These are phyloP conservation scores for Plectropomus leopardus DNA, from an alignment of 2,113 vertebrate species.

Conservation along the genomic window DNA sequence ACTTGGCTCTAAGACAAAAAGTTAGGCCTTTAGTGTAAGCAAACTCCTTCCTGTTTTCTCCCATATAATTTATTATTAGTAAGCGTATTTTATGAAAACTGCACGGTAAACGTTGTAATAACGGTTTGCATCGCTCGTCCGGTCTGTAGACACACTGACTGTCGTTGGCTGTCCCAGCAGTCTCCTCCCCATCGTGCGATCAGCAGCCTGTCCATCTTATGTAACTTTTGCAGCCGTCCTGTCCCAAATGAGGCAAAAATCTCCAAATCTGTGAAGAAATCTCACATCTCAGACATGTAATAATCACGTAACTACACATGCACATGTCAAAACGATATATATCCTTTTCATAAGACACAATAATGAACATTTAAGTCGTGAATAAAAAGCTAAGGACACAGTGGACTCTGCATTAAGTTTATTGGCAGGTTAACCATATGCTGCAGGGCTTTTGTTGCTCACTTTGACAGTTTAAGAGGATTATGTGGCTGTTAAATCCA, in stretches of 20 bases:
- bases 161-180: neutral
- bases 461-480: constrained; percentile 5
- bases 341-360: too few species aligned
- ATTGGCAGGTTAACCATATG: neutral
- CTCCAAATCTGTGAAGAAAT: neutral
- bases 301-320: neutral
- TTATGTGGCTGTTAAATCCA: neutral
- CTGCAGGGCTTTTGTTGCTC: neutral
- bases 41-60: constrained; percentile 10
- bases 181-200: constrained; percentile 34
- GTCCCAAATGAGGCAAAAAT: neutral
- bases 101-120: neutral
- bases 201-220: neutral
- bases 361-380: neutral
- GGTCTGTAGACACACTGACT: neutral
- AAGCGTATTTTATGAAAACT: neutral
- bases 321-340: neutral
- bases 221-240: constrained; percentile 28
- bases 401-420: neutral
- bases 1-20: neutral
- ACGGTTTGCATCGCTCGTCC: neutral
- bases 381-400: neutral
- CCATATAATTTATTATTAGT: neutral
- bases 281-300: too few species aligned
- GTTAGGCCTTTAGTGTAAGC: neutral